phyloP scores from a whole-genome alignment of 2,888 invertebrate genomes.

The Aphodius granarius region DNA sequence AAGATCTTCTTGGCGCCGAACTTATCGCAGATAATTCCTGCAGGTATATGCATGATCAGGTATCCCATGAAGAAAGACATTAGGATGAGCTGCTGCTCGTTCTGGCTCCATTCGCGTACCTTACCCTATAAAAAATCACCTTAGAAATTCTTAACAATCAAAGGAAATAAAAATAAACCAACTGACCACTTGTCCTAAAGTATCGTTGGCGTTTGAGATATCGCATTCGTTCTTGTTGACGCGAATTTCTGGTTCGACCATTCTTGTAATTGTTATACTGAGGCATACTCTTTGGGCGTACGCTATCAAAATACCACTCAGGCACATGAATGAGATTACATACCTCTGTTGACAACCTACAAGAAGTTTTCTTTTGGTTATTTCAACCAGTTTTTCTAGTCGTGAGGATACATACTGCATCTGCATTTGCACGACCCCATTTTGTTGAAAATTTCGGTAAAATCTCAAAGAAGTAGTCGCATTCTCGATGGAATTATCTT shows the following conservation, averaged over 20 bases:
- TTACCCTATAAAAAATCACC: slow-evolving; percentile 4
- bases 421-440: not conserved
- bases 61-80: slow-evolving; percentile 24
- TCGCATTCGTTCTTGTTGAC: not conserved
- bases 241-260: not conserved
- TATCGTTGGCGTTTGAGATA: not conserved
- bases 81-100: slow-evolving; percentile 16
- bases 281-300: slow-evolving; percentile 21
- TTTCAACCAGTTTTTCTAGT: no score
- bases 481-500: not conserved
- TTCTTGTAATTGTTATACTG: slow-evolving; percentile 20
- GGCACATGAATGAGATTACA: slow-evolving; percentile 8
- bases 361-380: no score
- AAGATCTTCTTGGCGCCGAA: slow-evolving; percentile 19
- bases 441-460: not conserved
- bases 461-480: not conserved
- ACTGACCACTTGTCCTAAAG: not conserved
- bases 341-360: slow-evolving; percentile 2
- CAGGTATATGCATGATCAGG: slow-evolving; percentile 17
- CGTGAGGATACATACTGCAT: not conserved
- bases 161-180: not conserved
- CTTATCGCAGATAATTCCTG: slow-evolving; percentile 23
- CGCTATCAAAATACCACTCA: slow-evolving; percentile 11
- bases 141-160: not conserved
- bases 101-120: slow-evolving; percentile 16